Percentiles rank a stretch among this genome's conserved stretches.
phyloP scores from a whole-genome alignment of 2,888 invertebrate genomes.

The Chirona hameri region DNA sequence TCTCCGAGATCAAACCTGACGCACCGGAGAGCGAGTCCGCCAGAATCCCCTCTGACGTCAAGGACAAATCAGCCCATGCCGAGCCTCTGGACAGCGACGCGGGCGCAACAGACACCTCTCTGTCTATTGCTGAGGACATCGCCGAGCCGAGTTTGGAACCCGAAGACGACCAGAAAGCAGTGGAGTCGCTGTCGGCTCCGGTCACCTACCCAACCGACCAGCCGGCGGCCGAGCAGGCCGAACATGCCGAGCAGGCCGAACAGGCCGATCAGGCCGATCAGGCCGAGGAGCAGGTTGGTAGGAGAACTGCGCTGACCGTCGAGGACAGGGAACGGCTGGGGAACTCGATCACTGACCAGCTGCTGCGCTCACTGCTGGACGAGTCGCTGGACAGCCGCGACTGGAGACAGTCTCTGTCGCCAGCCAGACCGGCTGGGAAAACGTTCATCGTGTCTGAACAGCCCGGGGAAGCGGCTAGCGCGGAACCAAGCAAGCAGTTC shows the following conservation, averaged over 20 bases:
- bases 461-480: background rate
- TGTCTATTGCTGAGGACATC: background rate
- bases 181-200: background rate
- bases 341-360: background rate
- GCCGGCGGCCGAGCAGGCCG: background rate
- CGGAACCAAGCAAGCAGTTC: too few relatives aligned
- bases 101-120: background rate
- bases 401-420: background rate
- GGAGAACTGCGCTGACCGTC: too few relatives aligned
- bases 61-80: too few relatives aligned
- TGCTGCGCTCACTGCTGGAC: background rate
- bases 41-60: too few relatives aligned
- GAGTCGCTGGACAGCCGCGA: background rate
- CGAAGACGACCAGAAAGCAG: background rate
- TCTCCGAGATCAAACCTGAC: background rate
- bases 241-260: too few relatives aligned
- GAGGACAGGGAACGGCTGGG: background rate
- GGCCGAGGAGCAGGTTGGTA: too few relatives aligned
- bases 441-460: background rate
- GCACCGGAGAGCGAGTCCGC: background rate
- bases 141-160: background rate
- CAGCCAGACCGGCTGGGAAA: background rate
- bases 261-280: too few relatives aligned
- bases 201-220: background rate
- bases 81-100: background rate